These are phyloP conservation scores for Anguilla rostrata DNA, from an alignment of 2,113 vertebrate species.

Conservation along the genomic window DNA sequence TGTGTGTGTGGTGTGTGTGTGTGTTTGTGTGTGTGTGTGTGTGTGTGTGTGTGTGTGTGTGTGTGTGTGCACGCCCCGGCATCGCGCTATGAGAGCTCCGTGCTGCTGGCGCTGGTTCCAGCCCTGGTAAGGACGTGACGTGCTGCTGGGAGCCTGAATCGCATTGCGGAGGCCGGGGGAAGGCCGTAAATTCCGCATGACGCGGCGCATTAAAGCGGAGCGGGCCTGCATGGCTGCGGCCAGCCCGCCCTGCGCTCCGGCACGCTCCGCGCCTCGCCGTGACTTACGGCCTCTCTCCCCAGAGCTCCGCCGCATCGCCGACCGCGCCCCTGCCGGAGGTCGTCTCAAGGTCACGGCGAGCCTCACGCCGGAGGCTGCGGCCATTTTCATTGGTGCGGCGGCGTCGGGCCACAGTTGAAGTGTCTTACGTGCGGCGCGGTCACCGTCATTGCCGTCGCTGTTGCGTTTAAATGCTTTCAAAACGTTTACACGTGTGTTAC, in stretches of 20 bases:
- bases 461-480: neutral
- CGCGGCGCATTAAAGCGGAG: slow-evolving; percentile 1
- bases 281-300: neutral
- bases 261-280: neutral
- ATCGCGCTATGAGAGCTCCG: neutral
- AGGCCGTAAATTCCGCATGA: slow-evolving; percentile 2
- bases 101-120: neutral
- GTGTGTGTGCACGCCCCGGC: neutral
- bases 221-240: slow-evolving; percentile 1
- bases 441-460: neutral
- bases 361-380: neutral
- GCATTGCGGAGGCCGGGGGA: neutral
- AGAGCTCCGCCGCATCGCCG: neutral
- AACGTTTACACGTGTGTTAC: neutral
- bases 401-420: neutral
- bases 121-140: neutral
- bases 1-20: too few species aligned
- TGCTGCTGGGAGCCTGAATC: neutral
- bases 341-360: neutral
- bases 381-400: neutral
- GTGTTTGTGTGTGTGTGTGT: too few species aligned
- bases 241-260: neutral
- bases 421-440: neutral
- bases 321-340: neutral
- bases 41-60: neutral